Percentiles rank a stretch among this genome's conserved stretches.
phyloP scores from a whole-genome alignment of 2,888 invertebrate species.

The Melinaea marsaeus region DNA sequence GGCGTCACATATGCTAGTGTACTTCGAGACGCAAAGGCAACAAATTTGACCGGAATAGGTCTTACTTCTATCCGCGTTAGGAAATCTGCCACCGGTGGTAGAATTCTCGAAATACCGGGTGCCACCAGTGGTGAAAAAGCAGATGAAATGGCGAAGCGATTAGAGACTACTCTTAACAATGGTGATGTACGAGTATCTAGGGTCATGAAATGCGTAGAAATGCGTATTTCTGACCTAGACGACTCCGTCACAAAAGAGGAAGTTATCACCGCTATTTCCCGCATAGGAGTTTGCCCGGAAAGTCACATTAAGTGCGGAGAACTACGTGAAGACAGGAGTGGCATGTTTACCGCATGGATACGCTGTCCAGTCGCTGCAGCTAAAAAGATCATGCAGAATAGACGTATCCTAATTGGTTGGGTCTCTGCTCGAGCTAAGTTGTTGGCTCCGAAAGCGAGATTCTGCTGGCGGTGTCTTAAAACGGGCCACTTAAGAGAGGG shows the following conservation, averaged over 20 bases:
- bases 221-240: too few species aligned
- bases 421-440: slow-evolving; percentile 19
- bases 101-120: not conserved
- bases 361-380: slow-evolving; percentile 27
- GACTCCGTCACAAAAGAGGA: too few species aligned
- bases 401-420: slow-evolving; percentile 27
- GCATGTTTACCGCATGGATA: slow-evolving; percentile 7
- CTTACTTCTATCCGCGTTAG: not conserved
- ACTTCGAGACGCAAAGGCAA: not conserved
- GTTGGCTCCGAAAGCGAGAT: slow-evolving; percentile 13
- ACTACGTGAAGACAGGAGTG: too few species aligned
- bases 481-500: slow-evolving; percentile 17
- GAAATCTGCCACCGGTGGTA: not conserved
- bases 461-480: too few species aligned
- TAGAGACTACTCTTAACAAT: too few species aligned
- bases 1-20: not conserved
- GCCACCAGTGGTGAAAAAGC: not conserved
- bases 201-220: too few species aligned
- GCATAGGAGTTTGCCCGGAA: too few species aligned
- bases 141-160: too few species aligned
- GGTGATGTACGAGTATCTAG: too few species aligned
- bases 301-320: too few species aligned
- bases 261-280: too few species aligned
- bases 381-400: slow-evolving; percentile 17
- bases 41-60: too few species aligned